Conservation (phyloP, 2,888 invertebrate genomes). For the Limenitis camilla region DNA sequence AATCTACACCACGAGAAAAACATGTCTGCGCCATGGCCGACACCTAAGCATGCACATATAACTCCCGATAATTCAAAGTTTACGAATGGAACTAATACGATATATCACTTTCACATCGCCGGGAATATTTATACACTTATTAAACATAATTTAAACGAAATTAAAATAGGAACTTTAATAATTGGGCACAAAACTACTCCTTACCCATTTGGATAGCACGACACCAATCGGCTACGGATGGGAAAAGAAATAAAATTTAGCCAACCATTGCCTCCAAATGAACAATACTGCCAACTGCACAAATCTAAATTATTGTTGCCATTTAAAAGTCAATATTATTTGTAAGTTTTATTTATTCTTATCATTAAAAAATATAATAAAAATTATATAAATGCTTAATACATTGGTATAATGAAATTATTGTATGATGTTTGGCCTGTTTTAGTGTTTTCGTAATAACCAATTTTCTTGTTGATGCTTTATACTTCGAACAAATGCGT, state of each 20-base stretch:
- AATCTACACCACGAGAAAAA: slow-evolving; percentile 72
- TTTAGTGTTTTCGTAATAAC: no score
- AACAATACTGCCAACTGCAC: slow-evolving; percentile 47
- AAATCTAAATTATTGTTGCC: slow-evolving; percentile 35
- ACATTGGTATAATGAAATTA: no score
- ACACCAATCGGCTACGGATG: slow-evolving; percentile 74
- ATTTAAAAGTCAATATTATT: slow-evolving; percentile 18
- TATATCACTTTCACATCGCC: slow-evolving; percentile 42
- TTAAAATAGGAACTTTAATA: slow-evolving; percentile 43
- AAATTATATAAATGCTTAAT: no score
- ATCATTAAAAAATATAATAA: no score
- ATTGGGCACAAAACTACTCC: slow-evolving; percentile 61
- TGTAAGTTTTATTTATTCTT: neutral
- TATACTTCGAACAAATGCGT: no score
- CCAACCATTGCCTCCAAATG: slow-evolving; percentile 55
- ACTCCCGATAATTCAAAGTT: slow-evolving; percentile 14
- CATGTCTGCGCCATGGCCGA: slow-evolving; percentile 75
- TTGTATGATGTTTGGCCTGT: no score
- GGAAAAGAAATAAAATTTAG: slow-evolving; percentile 66
- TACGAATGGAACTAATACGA: slow-evolving; percentile 1
- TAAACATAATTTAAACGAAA: slow-evolving; percentile 38
- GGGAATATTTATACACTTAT: slow-evolving; percentile 40
- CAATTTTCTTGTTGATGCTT: no score
- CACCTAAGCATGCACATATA: slow-evolving; percentile 53
- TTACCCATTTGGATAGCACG: slow-evolving; percentile 74